Percentiles rank a stretch among this genome's conserved stretches.
These are phyloP conservation scores for Muschampia plurimacula DNA, from an alignment of 2,888 invertebrate genomes.

Conservation along the genomic window DNA sequence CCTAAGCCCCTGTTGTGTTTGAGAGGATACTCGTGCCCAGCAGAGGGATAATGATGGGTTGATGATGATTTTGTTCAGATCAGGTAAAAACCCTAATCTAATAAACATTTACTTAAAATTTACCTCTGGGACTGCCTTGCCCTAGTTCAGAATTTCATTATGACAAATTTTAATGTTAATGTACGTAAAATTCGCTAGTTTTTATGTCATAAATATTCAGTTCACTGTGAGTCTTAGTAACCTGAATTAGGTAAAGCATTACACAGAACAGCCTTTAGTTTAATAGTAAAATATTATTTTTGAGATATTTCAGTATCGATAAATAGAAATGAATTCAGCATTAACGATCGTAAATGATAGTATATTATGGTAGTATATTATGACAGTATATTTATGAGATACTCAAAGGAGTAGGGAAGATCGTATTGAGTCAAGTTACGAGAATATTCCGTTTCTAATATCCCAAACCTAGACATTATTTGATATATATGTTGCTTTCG, in stretches of 20 bases:
- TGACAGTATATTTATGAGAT: neutral
- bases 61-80: too few relatives aligned
- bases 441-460: neutral
- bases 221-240: neutral
- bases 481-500: neutral
- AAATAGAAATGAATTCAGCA: neutral
- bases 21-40: too few relatives aligned
- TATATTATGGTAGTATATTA: neutral
- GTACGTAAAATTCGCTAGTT: neutral
- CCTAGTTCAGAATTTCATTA: neutral
- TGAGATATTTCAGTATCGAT: neutral
- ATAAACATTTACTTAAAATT: too few relatives aligned
- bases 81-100: too few relatives aligned
- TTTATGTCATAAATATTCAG: neutral
- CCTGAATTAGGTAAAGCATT: neutral
- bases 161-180: slow-evolving; percentile 3
- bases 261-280: neutral
- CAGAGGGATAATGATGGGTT: too few relatives aligned
- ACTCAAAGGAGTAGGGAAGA: neutral
- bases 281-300: neutral
- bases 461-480: neutral
- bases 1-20: too few relatives aligned
- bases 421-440: neutral
- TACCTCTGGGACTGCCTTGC: neutral
- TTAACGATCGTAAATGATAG: neutral